Conservation (phyloP, 2,113 vertebrate species). For the Nothobranchius furzeri region DNA sequence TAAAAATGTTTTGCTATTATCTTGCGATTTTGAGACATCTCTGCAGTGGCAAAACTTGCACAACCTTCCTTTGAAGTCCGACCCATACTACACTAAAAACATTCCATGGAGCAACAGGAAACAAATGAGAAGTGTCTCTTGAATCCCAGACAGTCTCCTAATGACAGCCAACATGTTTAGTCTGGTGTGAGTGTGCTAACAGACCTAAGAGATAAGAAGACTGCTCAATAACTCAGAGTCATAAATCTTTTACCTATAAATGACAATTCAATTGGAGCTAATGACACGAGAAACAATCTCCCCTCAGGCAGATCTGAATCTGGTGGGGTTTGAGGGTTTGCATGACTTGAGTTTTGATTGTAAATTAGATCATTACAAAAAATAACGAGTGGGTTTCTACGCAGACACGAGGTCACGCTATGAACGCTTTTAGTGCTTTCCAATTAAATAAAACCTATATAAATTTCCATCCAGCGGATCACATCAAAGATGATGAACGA, state of each 20-base stretch:
- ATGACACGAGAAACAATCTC: background rate
- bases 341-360: background rate
- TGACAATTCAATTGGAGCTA: background rate
- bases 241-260: slow-evolving; percentile 42
- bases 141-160: slow-evolving; percentile 15
- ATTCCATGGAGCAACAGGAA: background rate
- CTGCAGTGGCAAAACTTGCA: no score
- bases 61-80: background rate
- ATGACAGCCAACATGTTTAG: slow-evolving; percentile 37
- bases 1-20: no score
- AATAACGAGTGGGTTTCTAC: no score
- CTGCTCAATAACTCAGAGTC: slow-evolving; percentile 7
- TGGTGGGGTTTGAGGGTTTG: background rate
- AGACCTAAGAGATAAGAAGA: slow-evolving; percentile 11
- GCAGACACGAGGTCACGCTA: no score
- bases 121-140: slow-evolving; percentile 1
- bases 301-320: slow-evolving; percentile 3
- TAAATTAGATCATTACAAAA: background rate
- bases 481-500: slow-evolving; percentile 1
- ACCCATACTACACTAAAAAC: background rate
- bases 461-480: no score
- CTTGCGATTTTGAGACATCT: no score
- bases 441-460: no score
- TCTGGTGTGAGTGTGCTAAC: slow-evolving; percentile 25
- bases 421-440: no score